A percentile compares a stretch with the other conserved stretches of the same genome.
Evolutionary conservation across 2,888 invertebrate genomes (phyloP).

Genomic region (Cephus spinipes): DNA sequence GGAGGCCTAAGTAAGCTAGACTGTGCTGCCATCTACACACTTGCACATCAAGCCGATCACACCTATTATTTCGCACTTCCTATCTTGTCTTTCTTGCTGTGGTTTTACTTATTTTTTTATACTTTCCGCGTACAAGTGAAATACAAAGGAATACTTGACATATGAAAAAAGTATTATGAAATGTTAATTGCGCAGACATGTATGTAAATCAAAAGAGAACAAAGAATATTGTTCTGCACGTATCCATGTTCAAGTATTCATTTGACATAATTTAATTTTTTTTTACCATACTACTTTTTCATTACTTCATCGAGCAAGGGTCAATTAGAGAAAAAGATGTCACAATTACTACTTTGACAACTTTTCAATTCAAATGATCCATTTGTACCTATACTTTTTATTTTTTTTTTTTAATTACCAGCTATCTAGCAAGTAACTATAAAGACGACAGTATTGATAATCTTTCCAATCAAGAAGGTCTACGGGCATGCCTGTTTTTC

Average conservation of each 20-base stretch:
- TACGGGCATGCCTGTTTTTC: background rate
- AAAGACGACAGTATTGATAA: background rate
- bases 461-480: background rate
- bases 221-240: background rate
- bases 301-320: background rate
- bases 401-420: constrained; percentile 9
- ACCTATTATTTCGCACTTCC: constrained; percentile 17
- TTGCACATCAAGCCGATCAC: constrained; percentile 15
- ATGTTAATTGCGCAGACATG: background rate
- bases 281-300: background rate
- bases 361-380: no score
- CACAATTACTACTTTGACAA: no score
- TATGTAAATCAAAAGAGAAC: background rate
- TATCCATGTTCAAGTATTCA: background rate
- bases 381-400: background rate
- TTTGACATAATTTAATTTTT: background rate
- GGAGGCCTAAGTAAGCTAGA: constrained; percentile 62
- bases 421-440: background rate
- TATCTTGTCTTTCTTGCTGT: constrained; percentile 15
- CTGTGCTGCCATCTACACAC: constrained; percentile 25
- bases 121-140: background rate
- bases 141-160: background rate
- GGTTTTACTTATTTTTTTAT: constrained; percentile 12
- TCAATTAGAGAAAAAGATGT: no score
- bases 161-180: background rate